Evolutionary conservation across 2,113 vertebrate genomes (phyloP).

Genomic region (Geothlypis trichas): DNA sequence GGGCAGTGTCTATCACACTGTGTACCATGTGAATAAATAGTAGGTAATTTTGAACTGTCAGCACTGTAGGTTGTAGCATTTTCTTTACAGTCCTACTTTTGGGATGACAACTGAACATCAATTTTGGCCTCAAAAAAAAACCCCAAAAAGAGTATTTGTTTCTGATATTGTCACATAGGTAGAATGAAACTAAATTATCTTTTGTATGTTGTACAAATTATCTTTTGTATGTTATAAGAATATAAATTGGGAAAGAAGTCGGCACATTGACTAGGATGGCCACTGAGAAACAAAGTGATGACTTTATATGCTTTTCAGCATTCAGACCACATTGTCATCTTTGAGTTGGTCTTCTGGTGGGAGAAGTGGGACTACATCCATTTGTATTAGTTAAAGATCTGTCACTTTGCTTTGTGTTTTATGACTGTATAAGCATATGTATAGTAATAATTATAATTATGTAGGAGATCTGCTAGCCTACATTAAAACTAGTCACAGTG

Average conservation of each 20-base stretch:
- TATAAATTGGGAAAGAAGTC: background rate
- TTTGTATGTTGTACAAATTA: background rate
- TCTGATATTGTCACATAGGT: background rate
- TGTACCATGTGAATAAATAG: background rate
- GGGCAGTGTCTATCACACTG: background rate
- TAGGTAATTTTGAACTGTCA: background rate
- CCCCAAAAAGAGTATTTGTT: background rate
- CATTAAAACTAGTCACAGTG: background rate
- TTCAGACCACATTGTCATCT: background rate
- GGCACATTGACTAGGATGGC: background rate
- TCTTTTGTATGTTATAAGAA: background rate
- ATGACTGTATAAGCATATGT: background rate
- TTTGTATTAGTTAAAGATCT: conserved; percentile 23
- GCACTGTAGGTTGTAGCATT: background rate
- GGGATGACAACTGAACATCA: background rate
- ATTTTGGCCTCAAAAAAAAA: background rate
- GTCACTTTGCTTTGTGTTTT: conserved; percentile 30
- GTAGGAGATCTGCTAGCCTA: background rate
- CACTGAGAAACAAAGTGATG: background rate
- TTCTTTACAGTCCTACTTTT: background rate
- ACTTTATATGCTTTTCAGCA: background rate
- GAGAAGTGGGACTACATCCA: background rate
- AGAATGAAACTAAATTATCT: background rate
- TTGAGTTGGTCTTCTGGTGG: background rate
- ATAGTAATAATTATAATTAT: conserved; percentile 28